phyloP scores from a whole-genome alignment of 1,140 invertebrate species.

The Drosophila triauraria region DNA sequence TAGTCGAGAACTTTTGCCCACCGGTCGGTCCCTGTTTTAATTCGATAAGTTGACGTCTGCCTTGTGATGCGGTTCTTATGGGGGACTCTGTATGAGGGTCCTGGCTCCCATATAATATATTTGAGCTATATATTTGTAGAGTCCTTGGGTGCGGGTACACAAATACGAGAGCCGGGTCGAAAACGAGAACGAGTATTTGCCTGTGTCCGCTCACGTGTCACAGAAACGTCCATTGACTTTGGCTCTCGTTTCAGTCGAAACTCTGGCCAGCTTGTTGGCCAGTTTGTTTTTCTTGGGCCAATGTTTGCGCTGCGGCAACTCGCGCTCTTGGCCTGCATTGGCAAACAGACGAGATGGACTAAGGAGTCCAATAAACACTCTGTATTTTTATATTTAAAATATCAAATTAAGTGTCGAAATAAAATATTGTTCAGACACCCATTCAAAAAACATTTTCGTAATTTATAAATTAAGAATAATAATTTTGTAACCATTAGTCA shows the following conservation, averaged over 20 bases:
- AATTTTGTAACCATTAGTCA: too few relatives aligned
- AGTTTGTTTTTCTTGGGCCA: slow-evolving; percentile 61
- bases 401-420: not conserved
- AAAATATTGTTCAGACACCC: too few relatives aligned
- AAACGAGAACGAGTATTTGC: slow-evolving; percentile 33
- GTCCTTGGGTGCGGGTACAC: slow-evolving; percentile 38
- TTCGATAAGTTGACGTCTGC: slow-evolving; percentile 69
- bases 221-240: slow-evolving; percentile 65
- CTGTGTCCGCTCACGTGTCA: slow-evolving; percentile 51
- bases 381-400: not conserved
- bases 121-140: slow-evolving; percentile 26
- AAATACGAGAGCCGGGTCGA: slow-evolving; percentile 5
- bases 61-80: slow-evolving; percentile 17
- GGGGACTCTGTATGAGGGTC: not conserved
- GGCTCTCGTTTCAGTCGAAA: slow-evolving; percentile 31
- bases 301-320: slow-evolving; percentile 47
- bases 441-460: too few relatives aligned
- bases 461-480: too few relatives aligned
- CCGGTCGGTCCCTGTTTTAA: slow-evolving; percentile 48
- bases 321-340: slow-evolving; percentile 40
- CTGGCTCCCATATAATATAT: not conserved
- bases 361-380: not conserved
- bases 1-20: slow-evolving; percentile 61
- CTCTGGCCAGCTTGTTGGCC: slow-evolving; percentile 34
- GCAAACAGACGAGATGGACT: slow-evolving; percentile 4